Base-by-base conservation (phyloP, 2,888 invertebrate genomes). In the Aquatica leii region DNA sequence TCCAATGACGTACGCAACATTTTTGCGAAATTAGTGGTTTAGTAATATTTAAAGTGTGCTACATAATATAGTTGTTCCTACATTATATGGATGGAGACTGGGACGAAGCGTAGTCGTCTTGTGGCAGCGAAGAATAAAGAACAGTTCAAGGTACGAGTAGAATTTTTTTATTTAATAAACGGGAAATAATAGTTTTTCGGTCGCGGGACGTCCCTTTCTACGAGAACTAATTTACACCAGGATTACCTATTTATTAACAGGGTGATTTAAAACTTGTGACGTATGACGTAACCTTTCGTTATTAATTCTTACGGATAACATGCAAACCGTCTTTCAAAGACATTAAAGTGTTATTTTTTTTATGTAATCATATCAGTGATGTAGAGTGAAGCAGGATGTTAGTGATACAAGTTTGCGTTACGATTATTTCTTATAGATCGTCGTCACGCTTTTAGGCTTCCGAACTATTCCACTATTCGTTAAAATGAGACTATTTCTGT, bases 291-390 rank as follows among this genome's bases (percentile, higher is more conserved):
- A 54, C 55, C 49, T 55, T 54, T 63, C 51, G 58, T 59, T 63
- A 59, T 54, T 63, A 63, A n/a, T 54, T 59, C 49, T 41, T 63
- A 54, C 46, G 55, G 48, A 59, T 52, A 59, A 48, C 48, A 63
- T 40, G 20, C 53, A 63, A 40, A 63, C 55, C 54, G 63, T 59
- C 62, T 63, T 63, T 63, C 63, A 63, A 53, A 53, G 54, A 63
- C 59, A 54, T 54, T 59, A 55, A 63, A 59, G 11, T 35, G 37
- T 58, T 59, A 49, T 46, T 43, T 59, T 59, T 59, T 51, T 63
- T 59, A 63, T 63, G 59, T 59, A 64, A 64, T 52, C 64, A 64
- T 64, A 64, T 64, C 64, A 64, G 51, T 57, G 56, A 40, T 48
- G 43, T 35, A 64, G 55, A 48, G 56, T 46, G 59, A 56, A 54